Evolutionary conservation across 1,140 invertebrate species (phyloP).

Genomic region (Tetragnatha versicolor): DNA sequence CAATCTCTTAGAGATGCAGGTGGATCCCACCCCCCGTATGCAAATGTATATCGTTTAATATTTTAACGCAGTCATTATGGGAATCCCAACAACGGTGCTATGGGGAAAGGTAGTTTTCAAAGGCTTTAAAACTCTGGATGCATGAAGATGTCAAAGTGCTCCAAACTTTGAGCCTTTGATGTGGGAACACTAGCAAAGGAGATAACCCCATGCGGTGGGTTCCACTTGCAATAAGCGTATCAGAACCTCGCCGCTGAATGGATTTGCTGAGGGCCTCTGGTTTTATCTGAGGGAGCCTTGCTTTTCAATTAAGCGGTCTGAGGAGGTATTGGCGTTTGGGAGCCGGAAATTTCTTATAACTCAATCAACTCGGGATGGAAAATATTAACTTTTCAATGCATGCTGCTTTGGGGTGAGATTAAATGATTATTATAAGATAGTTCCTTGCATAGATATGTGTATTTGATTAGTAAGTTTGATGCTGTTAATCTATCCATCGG

Average conservation of each 20-base stretch:
- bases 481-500: no score
- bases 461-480: no score
- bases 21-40: constrained; percentile 2
- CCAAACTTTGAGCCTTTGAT: constrained; percentile 39
- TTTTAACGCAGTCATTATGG: constrained; percentile 34
- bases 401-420: no score
- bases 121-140: constrained; percentile 25
- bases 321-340: background rate
- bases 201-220: background rate
- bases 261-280: constrained; percentile 19
- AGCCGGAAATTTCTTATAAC: background rate
- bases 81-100: constrained; percentile 1
- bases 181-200: constrained; percentile 23
- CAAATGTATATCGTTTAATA: constrained; percentile 47
- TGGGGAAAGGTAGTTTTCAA: background rate
- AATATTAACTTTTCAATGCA: no score
- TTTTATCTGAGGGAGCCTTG: constrained; percentile 5
- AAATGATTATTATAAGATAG: no score
- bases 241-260: constrained; percentile 1
- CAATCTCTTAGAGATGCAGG: constrained; percentile 34
- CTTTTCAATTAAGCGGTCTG: background rate
- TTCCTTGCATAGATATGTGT: no score
- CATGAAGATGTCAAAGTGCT: constrained; percentile 21
- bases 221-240: constrained; percentile 20
- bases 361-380: no score